Percentiles rank a stretch among this genome's conserved stretches.
Evolutionary conservation across 1,140 invertebrate genomes (phyloP).

Genomic region (Goniozus legneri): DNA sequence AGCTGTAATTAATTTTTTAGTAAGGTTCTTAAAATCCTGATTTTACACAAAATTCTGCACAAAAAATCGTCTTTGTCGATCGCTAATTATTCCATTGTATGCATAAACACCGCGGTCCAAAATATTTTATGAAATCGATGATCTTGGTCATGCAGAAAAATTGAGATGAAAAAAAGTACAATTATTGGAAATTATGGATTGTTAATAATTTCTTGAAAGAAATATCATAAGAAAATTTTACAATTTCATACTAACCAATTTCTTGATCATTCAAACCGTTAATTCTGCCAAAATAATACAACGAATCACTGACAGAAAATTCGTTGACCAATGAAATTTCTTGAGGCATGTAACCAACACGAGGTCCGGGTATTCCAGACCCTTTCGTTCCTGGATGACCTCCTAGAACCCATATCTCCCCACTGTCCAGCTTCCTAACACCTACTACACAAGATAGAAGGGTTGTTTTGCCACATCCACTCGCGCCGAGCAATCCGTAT

Average conservation of each 20-base stretch:
- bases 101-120: too few species aligned
- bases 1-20: too few species aligned
- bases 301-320: slow-evolving; percentile 80
- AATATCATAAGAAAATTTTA: slow-evolving; percentile 24
- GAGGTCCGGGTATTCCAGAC: slow-evolving; percentile 73
- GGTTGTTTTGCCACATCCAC: slow-evolving; percentile 83
- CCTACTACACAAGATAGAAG: slow-evolving; percentile 83
- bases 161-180: not conserved
- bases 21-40: too few species aligned
- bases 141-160: not conserved
- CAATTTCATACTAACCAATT: slow-evolving; percentile 52
- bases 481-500: slow-evolving; percentile 82
- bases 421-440: slow-evolving; percentile 67
- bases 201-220: slow-evolving; percentile 7
- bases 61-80: too few species aligned
- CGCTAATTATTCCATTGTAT: too few species aligned
- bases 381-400: slow-evolving; percentile 68
- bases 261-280: slow-evolving; percentile 68
- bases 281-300: slow-evolving; percentile 86
- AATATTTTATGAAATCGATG: not conserved
- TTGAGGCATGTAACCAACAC: slow-evolving; percentile 86
- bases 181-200: not conserved
- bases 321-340: slow-evolving; percentile 84
- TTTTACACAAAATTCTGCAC: too few species aligned
- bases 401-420: slow-evolving; percentile 76